phyloP scores from a whole-genome alignment of 1,140 invertebrate genomes.

The Mizuhopecten yessoensis region DNA sequence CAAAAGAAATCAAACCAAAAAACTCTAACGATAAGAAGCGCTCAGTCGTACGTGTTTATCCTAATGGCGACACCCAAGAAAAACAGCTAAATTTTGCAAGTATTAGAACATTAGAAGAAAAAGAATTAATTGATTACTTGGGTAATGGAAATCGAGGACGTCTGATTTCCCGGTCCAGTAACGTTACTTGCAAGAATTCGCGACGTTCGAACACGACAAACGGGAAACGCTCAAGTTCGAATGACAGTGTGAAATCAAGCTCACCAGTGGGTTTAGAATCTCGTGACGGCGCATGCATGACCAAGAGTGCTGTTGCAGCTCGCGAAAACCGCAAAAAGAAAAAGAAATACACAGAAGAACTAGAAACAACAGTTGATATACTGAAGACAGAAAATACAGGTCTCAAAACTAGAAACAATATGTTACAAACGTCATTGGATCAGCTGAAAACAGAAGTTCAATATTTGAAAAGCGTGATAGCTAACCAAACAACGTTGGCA shows the following conservation, averaged over 20 bases:
- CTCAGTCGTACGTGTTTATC: not conserved
- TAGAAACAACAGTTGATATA: constrained; percentile 61
- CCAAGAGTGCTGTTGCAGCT: constrained; percentile 72
- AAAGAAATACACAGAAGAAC: constrained; percentile 66
- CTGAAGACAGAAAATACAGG: constrained; percentile 62
- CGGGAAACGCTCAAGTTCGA: not conserved
- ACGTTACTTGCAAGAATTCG: no score
- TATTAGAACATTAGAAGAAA: not conserved
- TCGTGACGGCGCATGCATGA: constrained; percentile 75
- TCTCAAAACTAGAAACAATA: constrained; percentile 51
- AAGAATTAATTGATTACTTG: not conserved
- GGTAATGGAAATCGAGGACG: not conserved
- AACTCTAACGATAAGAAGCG: not conserved
- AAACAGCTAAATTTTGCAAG: not conserved
- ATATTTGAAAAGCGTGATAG: constrained; percentile 70
- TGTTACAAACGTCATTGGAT: constrained; percentile 42
- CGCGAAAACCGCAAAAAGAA: constrained; percentile 70
- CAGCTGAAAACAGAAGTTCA: constrained; percentile 60
- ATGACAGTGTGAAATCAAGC: not conserved
- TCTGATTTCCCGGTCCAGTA: not conserved
- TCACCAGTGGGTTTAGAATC: not conserved
- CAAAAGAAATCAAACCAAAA: not conserved
- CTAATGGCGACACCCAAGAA: not conserved
- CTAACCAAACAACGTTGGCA: constrained; percentile 68
- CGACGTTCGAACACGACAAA: not conserved